phyloP scores from a whole-genome alignment of 92 coral and sea anemone species.

The Epizoanthus scotinus region DNA sequence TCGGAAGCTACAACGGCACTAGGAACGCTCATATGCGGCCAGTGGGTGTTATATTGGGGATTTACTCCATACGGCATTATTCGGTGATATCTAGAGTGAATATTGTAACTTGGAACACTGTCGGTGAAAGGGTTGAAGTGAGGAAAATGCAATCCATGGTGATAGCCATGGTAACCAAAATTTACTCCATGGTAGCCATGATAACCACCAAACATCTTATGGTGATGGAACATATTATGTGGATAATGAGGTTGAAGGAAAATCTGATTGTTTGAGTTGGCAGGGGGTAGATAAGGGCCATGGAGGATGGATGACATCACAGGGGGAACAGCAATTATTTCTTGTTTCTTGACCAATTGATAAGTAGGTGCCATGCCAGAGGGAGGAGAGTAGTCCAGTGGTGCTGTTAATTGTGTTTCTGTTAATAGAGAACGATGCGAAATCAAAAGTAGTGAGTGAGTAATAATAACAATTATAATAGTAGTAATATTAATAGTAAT shows the following conservation, averaged over 20 bases:
- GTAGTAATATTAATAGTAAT: too few species aligned
- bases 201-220: conserved; percentile 20
- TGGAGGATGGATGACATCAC: conserved; percentile 60
- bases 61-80: conserved; percentile 55
- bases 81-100: conserved; percentile 43
- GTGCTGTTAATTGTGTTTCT: background rate
- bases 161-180: conserved; percentile 34
- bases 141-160: conserved; percentile 9
- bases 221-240: conserved; percentile 38
- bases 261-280: conserved; percentile 60
- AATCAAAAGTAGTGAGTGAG: background rate
- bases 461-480: too few species aligned
- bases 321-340: conserved; percentile 67
- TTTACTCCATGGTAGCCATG: background rate
- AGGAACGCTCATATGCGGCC: conserved; percentile 69
- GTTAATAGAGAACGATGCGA: background rate
- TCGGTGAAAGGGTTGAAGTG: conserved; percentile 21
- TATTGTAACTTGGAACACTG: conserved; percentile 30
- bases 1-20: conserved; percentile 61
- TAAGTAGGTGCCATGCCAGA: background rate
- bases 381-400: background rate
- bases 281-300: conserved; percentile 71
- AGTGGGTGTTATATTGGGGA: conserved; percentile 54
- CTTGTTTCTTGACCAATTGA: conserved; percentile 34
- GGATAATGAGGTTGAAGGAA: conserved; percentile 55